A percentile compares a stretch with the other conserved stretches of the same genome.
phyloP scores from a whole-genome alignment of 2,888 invertebrate species.

The Dryobotodes eremita region DNA sequence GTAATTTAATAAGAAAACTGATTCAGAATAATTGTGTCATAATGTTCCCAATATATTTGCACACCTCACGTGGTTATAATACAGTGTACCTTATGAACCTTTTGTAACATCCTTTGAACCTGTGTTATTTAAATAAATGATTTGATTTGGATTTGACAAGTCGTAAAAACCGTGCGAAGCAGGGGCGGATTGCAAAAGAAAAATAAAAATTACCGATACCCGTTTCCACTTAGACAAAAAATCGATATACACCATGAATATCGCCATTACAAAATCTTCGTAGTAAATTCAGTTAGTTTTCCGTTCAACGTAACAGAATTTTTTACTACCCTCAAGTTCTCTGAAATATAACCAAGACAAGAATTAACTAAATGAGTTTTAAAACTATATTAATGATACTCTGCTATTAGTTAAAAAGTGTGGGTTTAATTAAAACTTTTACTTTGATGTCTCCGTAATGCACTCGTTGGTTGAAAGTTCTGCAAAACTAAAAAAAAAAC shows the following conservation, averaged over 20 bases:
- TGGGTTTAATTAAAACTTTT: conserved; percentile 63
- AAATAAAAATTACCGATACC: neutral
- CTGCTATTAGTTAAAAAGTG: conserved; percentile 47
- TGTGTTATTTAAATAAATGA: no score
- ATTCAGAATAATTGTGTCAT: no score
- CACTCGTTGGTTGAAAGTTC: conserved; percentile 45
- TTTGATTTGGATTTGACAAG: no score
- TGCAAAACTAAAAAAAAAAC: conserved; percentile 45
- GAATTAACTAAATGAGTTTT: conserved; percentile 21
- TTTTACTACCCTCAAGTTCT: neutral
- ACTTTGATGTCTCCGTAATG: conserved; percentile 53
- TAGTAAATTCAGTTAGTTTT: neutral
- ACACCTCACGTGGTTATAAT: no score
- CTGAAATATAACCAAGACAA: neutral
- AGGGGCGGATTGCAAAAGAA: neutral
- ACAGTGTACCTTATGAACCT: no score
- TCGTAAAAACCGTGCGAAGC: neutral
- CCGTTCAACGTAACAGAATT: neutral
- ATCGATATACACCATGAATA: neutral
- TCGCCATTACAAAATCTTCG: neutral
- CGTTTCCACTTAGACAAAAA: neutral
- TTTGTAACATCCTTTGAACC: no score
- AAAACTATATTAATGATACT: conserved; percentile 42
- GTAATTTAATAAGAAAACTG: no score
- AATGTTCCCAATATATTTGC: no score